Conservation (phyloP, 2,888 invertebrate genomes). For the Morpho helenor region DNA sequence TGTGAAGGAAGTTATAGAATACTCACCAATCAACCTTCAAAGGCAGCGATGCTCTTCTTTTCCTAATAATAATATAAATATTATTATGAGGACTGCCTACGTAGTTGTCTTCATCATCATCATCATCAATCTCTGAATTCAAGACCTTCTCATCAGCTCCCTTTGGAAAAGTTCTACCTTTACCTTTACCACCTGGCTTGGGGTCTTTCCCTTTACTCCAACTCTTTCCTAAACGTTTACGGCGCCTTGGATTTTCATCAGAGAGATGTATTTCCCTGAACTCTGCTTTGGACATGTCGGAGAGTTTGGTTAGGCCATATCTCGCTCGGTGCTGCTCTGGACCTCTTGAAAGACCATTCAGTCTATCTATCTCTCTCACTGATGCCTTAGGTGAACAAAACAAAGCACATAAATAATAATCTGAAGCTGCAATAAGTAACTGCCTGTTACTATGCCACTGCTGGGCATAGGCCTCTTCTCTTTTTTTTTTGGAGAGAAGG, state of each 20-base stretch:
- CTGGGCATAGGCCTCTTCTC: too few species aligned
- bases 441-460: too few species aligned
- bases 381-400: constrained; percentile 58
- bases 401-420: neutral
- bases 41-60: constrained; percentile 58
- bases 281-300: constrained; percentile 81
- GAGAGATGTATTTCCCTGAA: constrained; percentile 72
- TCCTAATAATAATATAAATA: constrained; percentile 42
- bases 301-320: constrained; percentile 80
- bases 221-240: constrained; percentile 36
- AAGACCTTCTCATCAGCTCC: neutral
- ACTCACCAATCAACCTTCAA: constrained; percentile 78
- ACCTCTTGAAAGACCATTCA: constrained; percentile 62
- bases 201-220: constrained; percentile 43
- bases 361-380: constrained; percentile 61
- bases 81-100: constrained; percentile 36
- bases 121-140: constrained; percentile 7
- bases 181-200: too few species aligned
- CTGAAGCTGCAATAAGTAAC: too few species aligned
- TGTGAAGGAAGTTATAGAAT: neutral
- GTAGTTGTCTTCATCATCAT: constrained; percentile 5
- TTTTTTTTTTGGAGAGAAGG: neutral
- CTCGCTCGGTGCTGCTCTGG: constrained; percentile 60
- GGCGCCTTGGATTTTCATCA: constrained; percentile 45
- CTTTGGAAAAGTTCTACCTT: too few species aligned